Evolutionary conservation across 2,888 invertebrate genomes (phyloP), one percentile per base, ranked within the genome.

Genomic region (Liodrosophila aerea): DNA sequence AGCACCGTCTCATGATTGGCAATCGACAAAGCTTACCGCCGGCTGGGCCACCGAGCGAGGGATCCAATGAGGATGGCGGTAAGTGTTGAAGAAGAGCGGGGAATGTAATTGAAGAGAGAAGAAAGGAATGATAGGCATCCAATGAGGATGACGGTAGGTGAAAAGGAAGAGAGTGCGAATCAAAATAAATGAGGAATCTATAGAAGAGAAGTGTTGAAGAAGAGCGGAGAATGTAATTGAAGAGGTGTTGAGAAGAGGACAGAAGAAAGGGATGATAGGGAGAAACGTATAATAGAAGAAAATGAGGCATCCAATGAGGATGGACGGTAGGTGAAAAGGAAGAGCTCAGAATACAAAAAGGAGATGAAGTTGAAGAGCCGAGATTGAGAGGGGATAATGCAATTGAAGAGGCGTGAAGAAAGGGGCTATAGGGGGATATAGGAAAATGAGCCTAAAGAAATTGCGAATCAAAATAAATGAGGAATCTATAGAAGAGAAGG

Each of bases 261-360:
- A 11, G 18, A 39, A 39, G 18, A 2, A 9, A 9, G 1, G 9
- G 5, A n/a, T 4, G 22, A 22, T 22, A 4, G 22, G 5, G 5
- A 22, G 22, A 22, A 5, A n/a, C n/a, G n/a, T n/a, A n/a, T n/a
- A n/a, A n/a, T n/a, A n/a, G n/a, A n/a, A n/a, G n/a, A n/a, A n/a
- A n/a, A n/a, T n/a, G 89, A 89, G 52, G 89, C 89, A 37, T 89
- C 89, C 33, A 89, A n/a, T n/a, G n/a, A n/a, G n/a, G n/a, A n/a
- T 88, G 18, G 89, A 89, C 64, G 89, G 89, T 74, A 67, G 87
- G 88, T 87, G 4, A 1, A 1, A 11, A 1, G 11, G 13, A 12
- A 7, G 1, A 34, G 34, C 4, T 1, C 7, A 13, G 12, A 8
- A 29, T 5, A n/a, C n/a, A n/a, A n/a, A n/a, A n/a, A n/a, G n/a